These are phyloP conservation scores for Gorsachius magnificus DNA, from an alignment of 2,797 vertebrate species.

Conservation along the genomic window DNA sequence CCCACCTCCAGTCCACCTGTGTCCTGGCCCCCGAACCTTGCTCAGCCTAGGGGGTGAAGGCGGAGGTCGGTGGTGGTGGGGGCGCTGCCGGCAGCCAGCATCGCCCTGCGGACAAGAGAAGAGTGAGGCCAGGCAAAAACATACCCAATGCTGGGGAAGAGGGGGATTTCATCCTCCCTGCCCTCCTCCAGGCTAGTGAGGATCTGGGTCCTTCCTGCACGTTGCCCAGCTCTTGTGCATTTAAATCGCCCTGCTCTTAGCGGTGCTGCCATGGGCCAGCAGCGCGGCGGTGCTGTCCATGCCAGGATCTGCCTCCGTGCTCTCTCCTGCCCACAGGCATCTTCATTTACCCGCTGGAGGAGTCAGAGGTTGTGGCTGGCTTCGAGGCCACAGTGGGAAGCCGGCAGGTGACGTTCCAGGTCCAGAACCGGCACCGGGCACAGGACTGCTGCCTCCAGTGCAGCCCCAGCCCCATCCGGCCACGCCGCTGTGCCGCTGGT, in stretches of 20 bases:
- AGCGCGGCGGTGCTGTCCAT: accelerated
- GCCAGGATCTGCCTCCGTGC: neutral
- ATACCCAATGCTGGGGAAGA: neutral
- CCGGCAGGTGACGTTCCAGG: slow-evolving; percentile 84
- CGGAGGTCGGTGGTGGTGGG: accelerated
- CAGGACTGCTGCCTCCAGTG: slow-evolving; percentile 89
- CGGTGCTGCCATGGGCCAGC: accelerated
- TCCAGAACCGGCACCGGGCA: slow-evolving; percentile 83
- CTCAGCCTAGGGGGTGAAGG: neutral
- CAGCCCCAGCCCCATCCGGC: slow-evolving; percentile 66
- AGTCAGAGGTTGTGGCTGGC: slow-evolving; percentile 90
- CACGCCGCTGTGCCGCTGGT: slow-evolving; percentile 77
- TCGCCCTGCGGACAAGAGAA: accelerated
- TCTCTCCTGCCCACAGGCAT: slow-evolving; percentile 77
- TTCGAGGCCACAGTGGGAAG: slow-evolving; percentile 87
- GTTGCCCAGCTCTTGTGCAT: accelerated
- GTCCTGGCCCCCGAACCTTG: neutral
- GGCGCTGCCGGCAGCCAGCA: neutral
- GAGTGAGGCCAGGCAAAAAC: neutral
- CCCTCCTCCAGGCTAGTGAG: neutral
- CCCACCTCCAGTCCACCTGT: neutral
- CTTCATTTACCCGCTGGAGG: slow-evolving; percentile 93
- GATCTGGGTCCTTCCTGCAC: neutral
- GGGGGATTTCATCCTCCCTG: neutral
- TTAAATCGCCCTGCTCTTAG: accelerated